Percentiles rank a stretch among this genome's conserved stretches.
These are phyloP conservation scores for Formica selysi DNA, from an alignment of 1,140 invertebrate genomes.

Conservation along the genomic window DNA sequence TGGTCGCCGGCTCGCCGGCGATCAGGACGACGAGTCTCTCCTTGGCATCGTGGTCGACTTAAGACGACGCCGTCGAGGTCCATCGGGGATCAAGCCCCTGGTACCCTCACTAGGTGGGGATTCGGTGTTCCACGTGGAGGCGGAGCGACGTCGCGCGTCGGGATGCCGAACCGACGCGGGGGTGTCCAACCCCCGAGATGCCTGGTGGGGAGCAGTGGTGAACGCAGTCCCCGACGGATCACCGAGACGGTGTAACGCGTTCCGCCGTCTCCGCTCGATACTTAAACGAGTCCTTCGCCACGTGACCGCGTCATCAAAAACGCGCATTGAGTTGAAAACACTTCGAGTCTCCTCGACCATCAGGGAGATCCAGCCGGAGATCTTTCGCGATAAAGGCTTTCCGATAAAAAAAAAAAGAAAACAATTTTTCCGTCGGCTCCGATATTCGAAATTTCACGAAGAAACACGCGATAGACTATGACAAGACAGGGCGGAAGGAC, in stretches of 20 bases:
- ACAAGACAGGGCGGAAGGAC: not conserved
- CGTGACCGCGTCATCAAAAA: conserved; percentile 56
- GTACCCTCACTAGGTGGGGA: conserved; percentile 45
- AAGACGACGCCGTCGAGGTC: conserved; percentile 48
- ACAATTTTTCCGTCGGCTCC: not conserved
- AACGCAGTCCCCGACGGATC: conserved; percentile 82
- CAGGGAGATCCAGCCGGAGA: not conserved
- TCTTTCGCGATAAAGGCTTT: not conserved
- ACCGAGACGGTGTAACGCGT: conserved; percentile 74
- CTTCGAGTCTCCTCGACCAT: not conserved
- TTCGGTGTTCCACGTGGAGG: conserved; percentile 77
- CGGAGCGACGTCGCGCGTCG: conserved; percentile 84
- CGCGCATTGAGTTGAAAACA: not conserved
- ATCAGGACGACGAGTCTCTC: conserved; percentile 38
- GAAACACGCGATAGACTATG: not conserved
- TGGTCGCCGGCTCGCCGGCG: conserved; percentile 31
- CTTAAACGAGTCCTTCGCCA: conserved; percentile 52
- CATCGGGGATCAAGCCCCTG: conserved; percentile 54
- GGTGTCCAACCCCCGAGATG: conserved; percentile 77
- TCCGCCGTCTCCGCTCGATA: conserved; percentile 29
- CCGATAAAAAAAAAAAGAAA: not conserved
- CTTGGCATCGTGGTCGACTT: conserved; percentile 55
- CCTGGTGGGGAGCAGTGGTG: conserved; percentile 77
- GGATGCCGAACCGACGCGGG: conserved; percentile 67
- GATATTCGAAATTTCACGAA: not conserved